Evolutionary conservation across 2,113 vertebrate species (phyloP).

Genomic region (Centropus bengalensis): DNA sequence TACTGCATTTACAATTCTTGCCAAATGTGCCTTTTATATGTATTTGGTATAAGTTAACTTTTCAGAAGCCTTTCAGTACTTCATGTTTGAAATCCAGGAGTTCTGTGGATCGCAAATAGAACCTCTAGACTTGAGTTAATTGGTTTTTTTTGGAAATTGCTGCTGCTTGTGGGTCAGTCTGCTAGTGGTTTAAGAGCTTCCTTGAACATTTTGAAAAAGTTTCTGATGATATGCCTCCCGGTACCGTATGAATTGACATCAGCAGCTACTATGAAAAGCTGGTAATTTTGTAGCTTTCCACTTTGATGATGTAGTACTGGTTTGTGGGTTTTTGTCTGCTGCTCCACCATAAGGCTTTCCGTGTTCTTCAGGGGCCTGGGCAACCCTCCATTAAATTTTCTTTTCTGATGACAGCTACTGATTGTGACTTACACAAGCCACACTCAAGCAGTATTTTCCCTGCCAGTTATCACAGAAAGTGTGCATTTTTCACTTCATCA

Average conservation of each 20-base stretch:
- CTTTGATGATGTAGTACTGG: fast-evolving
- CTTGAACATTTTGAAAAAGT: neutral
- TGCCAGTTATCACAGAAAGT: neutral
- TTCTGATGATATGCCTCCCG: neutral
- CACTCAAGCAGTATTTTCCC: neutral
- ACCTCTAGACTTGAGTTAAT: neutral
- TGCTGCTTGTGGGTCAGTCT: neutral
- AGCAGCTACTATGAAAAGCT: neutral
- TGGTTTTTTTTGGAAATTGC: neutral
- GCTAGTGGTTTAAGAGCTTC: neutral
- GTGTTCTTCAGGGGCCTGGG: neutral
- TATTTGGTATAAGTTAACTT: neutral
- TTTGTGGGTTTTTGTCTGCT: neutral
- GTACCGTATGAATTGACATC: neutral
- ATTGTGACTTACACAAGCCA: neutral
- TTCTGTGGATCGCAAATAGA: neutral
- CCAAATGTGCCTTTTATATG: neutral
- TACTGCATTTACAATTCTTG: neutral
- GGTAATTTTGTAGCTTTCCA: neutral
- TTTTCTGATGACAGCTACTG: neutral
- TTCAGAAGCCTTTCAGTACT: neutral
- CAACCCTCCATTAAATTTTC: neutral
- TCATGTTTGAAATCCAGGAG: neutral
- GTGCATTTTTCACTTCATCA: neutral
- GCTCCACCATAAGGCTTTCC: fast-evolving